Conservation (phyloP, 2,888 invertebrate species). For the Elaeidobius kamerunicus region DNA sequence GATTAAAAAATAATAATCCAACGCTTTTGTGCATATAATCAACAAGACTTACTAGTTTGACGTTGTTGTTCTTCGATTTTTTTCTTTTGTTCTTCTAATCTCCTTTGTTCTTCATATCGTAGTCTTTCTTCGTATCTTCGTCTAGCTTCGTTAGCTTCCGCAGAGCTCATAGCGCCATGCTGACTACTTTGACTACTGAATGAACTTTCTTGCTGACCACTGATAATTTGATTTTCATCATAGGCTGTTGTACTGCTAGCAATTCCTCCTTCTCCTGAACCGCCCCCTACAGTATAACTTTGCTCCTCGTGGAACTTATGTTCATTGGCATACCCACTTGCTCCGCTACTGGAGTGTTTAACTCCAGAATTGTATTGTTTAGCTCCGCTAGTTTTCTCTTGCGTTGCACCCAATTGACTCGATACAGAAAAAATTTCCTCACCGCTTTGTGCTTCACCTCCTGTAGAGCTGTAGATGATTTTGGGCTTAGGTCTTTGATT, state of each 20-base stretch:
- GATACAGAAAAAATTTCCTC: conserved; percentile 15
- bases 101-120: conserved; percentile 20
- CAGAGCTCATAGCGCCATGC: background rate
- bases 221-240: conserved; percentile 12
- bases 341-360: conserved; percentile 4
- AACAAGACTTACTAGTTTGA: conserved; percentile 6
- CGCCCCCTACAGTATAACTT: conserved; percentile 31
- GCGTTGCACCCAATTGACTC: conserved; percentile 1
- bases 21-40: no score
- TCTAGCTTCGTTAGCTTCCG: conserved; percentile 11
- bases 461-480: conserved; percentile 24
- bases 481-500: conserved; percentile 13
- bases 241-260: background rate
- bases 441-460: conserved; percentile 4
- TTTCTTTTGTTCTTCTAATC: conserved; percentile 27
- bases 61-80: conserved; percentile 17
- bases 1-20: background rate
- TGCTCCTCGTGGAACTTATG: conserved; percentile 24
- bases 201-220: background rate
- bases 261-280: conserved; percentile 30
- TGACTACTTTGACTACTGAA: background rate
- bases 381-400: conserved; percentile 2
- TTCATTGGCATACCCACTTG: conserved; percentile 12
- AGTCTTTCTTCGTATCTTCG: conserved; percentile 18
- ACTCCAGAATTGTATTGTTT: background rate